Evolutionary conservation across 2,113 vertebrate genomes (phyloP).

Genomic region (Stegastes partitus): DNA sequence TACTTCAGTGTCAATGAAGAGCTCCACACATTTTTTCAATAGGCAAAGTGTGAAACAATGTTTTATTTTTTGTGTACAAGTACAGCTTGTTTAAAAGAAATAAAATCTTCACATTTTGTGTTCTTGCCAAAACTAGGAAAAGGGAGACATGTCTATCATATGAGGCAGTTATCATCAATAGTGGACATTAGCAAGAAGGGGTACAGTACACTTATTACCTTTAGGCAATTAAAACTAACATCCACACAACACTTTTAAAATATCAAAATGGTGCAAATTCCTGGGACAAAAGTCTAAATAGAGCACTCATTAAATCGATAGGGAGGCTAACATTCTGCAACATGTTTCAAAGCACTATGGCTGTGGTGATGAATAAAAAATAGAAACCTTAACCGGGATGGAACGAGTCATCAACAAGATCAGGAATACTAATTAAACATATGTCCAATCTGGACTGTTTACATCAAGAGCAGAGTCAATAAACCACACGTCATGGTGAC

Average conservation of each 20-base stretch:
- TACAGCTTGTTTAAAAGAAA: slow-evolving; percentile 78
- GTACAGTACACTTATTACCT: slow-evolving; percentile 45
- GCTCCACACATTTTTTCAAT: background rate
- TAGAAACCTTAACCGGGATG: background rate
- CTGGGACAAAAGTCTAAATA: slow-evolving; percentile 5
- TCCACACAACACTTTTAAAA: slow-evolving; percentile 68
- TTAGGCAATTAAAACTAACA: slow-evolving; percentile 70
- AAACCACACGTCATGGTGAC: background rate
- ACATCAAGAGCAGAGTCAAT: slow-evolving; percentile 13
- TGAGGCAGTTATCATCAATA: slow-evolving; percentile 5
- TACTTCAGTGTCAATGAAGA: background rate
- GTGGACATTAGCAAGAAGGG: slow-evolving; percentile 27
- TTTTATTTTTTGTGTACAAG: slow-evolving; percentile 82
- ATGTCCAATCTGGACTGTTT: background rate
- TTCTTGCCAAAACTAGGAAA: slow-evolving; percentile 45
- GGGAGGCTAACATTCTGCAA: slow-evolving; percentile 15
- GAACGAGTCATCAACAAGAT: slow-evolving; percentile 8
- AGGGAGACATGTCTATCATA: background rate
- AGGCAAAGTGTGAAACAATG: slow-evolving; percentile 77
- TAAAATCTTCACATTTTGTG: slow-evolving; percentile 68
- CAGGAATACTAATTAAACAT: background rate
- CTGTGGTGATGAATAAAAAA: background rate
- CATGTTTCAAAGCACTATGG: slow-evolving; percentile 13
- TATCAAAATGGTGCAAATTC: slow-evolving; percentile 45
- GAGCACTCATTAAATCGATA: background rate